Evolutionary conservation across 2,888 invertebrate species (phyloP), one percentile per base, ranked within the genome.

Genomic region (Diarsia dahlii): DNA sequence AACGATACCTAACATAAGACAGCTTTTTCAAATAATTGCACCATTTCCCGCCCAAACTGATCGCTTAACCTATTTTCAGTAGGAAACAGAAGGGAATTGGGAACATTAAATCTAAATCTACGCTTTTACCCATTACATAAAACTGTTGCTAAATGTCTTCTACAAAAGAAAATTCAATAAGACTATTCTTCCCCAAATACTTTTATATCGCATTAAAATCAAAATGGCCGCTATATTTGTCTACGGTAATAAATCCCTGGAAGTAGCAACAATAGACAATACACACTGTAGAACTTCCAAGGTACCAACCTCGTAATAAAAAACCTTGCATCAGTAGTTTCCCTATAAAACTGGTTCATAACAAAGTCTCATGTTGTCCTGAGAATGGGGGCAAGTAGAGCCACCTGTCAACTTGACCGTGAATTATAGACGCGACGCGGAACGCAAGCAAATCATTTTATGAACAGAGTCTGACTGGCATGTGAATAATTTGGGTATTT

Each of bases 361-460:
- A 15, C 62, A 48, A 71, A 70, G 76, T 76, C 63, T 75, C 67
- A 80, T 65, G 81, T 76, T 54, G 64, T 68, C 68, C 67, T 83
- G 85, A 71, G 85, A 83, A 83, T 69, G 78, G 65, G 82, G 82
- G 48, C 85, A 77, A 77, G 71, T 77, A 45, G 71, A 77, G 65
- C 73, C 85, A 85, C 85, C 82, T 85, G 82, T 81, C 85, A 62
- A 56, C 68, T 28, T 77, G 82, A 62, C 82, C 82, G 77, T 83
- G 85, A 83, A 83, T 77, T 74, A 77, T 74, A 65, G 77, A 66
- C 48, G 71, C 82, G 73, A 81, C 58, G 82, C 78, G 68, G 73
- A 74, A 77, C 85, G 85, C 82, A 77, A 76, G 63, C 76, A 68
- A 84, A 81, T 71, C 18, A 81, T 65, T 56, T 23, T 56, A 39